Conservation (phyloP, 2,797 vertebrate genomes). For the Glyptemys insculpta region DNA sequence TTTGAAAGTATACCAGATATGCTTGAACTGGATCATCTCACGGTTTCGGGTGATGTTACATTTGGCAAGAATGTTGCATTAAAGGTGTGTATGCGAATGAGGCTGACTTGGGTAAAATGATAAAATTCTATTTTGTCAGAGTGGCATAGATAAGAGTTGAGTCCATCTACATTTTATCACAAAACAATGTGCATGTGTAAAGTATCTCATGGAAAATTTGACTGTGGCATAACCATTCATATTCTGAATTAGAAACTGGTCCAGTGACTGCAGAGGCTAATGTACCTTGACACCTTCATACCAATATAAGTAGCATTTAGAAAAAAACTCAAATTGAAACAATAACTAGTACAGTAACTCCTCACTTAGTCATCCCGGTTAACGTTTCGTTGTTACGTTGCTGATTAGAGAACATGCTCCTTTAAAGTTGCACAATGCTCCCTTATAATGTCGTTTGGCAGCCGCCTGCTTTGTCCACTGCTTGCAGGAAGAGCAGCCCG, state of each 20-base stretch:
- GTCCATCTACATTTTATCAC: not conserved
- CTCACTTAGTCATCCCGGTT: too few relatives aligned
- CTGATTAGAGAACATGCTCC: too few relatives aligned
- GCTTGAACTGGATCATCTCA: slow-evolving; percentile 98
- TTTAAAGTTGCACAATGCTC: too few relatives aligned
- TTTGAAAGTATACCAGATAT: slow-evolving; percentile 99
- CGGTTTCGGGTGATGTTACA: slow-evolving; percentile 97
- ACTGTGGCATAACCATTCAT: too few relatives aligned
- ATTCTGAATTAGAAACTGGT: not conserved
- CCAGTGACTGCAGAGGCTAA: not conserved
- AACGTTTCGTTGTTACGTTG: too few relatives aligned
- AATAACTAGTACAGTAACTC: too few relatives aligned
- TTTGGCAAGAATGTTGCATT: slow-evolving; percentile 97
- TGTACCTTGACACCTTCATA: too few relatives aligned
- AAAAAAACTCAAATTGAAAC: too few relatives aligned
- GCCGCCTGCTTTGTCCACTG: too few relatives aligned
- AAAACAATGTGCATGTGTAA: not conserved
- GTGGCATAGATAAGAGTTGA: not conserved
- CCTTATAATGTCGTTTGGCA: too few relatives aligned
- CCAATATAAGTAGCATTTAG: not conserved
- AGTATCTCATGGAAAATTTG: not conserved
- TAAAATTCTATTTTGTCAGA: too few relatives aligned
- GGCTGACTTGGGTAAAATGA: rapidly evolving
- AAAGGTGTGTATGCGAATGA: slow-evolving; percentile 85
- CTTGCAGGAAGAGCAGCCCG: too few relatives aligned